Base-by-base conservation (phyloP, 2,113 vertebrate genomes). In the Chlorocebus sabaeus region DNA sequence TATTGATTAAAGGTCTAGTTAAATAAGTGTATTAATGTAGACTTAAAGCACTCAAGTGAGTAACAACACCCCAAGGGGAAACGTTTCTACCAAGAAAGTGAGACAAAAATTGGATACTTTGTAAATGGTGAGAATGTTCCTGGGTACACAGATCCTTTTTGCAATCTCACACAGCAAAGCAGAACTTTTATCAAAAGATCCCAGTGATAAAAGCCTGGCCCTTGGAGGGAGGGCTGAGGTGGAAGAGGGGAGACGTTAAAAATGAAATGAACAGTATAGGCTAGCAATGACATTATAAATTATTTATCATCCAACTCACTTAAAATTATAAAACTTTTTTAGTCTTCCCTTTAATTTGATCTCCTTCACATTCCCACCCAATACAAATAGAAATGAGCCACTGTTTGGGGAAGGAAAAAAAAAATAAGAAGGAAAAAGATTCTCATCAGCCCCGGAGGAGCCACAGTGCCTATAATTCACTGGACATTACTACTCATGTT, bases 121-220 rank as follows among this genome's bases (percentile, higher is more conserved):
- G 95, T 87, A 98, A 97, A 98, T 98, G 98, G 98, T 98, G 99
- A 98, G 98, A 99, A 99, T 98, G 98, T 99, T 98, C 97, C 96
- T 98, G 88, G 93, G 97, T 64, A 86, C 98, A 98, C 93, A 97
- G 97, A 98, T 97, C 98, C 98, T 99, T 99, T 99, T 99, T 99
- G 98, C 99, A 99, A 98, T 98, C 98, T 99, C 98, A 98, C 98
- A 98, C 96, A 6, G 95, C 97, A 97, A 97, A 98, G 97, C 64
- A 94, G 95, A 92, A 98, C 98, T 99, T 99, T 98, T 99, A 98
- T 98, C 98, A 99, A 98, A 98, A 50, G 76, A 92, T 78, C 82
- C 82, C 97, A 84, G 99, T 96, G 99, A 98, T 99, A 99, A 99
- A 99, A 99, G 99, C 98, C 81, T 98, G 96, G 93, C 89, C 98